These are phyloP conservation scores for Siniperca obscura DNA, from an alignment of 2,797 vertebrate species.

Conservation along the genomic window DNA sequence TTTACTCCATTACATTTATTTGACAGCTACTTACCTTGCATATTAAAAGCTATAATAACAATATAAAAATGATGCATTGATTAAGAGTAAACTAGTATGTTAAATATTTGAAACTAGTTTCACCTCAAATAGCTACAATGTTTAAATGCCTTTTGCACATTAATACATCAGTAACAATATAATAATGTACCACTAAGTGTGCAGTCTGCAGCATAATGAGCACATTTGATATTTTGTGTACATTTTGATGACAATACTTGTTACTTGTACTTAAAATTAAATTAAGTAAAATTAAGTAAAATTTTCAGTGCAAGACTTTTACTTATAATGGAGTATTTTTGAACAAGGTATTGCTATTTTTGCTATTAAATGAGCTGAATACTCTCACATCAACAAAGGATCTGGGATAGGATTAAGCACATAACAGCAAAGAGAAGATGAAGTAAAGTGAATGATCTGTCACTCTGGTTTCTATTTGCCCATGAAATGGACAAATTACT, in stretches of 20 bases:
- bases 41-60: neutral
- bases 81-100: neutral
- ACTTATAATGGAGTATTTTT: neutral
- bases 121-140: neutral
- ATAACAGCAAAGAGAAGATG: constrained; percentile 52
- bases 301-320: constrained; percentile 1
- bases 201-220: neutral
- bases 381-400: constrained; percentile 53
- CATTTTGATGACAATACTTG: neutral
- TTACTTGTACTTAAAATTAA: no score
- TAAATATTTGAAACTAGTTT: neutral
- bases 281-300: no score
- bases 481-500: constrained; percentile 60
- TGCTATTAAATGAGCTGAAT: constrained; percentile 18
- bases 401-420: constrained; percentile 53
- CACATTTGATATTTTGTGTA: neutral
- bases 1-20: neutral
- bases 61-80: neutral
- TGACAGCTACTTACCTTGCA: neutral
- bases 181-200: neutral
- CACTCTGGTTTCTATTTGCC: constrained; percentile 69
- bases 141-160: neutral
- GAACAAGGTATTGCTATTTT: constrained; percentile 4
- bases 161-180: neutral
- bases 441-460: constrained; percentile 69